Evolutionary conservation across 1,140 invertebrate genomes (phyloP).

Genomic region (Cydia amplana): DNA sequence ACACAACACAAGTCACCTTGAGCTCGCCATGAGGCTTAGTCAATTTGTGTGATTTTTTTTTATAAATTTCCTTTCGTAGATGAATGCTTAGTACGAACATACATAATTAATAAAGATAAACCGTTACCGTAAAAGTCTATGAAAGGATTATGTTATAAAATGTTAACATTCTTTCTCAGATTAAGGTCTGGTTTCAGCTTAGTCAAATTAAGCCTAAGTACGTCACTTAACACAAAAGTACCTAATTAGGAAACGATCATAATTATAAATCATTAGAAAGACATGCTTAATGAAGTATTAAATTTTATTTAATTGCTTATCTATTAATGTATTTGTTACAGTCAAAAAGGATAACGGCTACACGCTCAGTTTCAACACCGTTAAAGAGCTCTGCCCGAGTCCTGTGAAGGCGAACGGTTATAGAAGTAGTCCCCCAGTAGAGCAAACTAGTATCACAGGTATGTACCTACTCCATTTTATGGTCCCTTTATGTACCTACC

Average conservation of each 20-base stretch:
- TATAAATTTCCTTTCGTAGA: background rate
- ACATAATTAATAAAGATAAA: background rate
- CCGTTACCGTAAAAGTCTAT: background rate
- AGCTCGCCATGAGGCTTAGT: too few species aligned
- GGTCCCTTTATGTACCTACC: too few species aligned
- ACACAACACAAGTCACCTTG: too few species aligned
- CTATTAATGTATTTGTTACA: slow-evolving; percentile 50
- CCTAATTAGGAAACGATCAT: background rate
- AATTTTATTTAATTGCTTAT: slow-evolving; percentile 32
- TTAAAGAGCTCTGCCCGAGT: slow-evolving; percentile 74
- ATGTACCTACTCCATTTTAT: slow-evolving; percentile 34
- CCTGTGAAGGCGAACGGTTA: slow-evolving; percentile 75
- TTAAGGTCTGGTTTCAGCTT: background rate
- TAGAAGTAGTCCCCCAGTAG: slow-evolving; percentile 76
- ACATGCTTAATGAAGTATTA: background rate
- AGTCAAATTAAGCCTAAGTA: background rate
- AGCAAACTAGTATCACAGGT: slow-evolving; percentile 76
- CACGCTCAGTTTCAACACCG: slow-evolving; percentile 72
- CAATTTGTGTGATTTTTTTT: too few species aligned
- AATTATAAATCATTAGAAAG: background rate
- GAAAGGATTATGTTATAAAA: background rate
- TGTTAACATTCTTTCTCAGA: background rate
- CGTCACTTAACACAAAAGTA: slow-evolving; percentile 8
- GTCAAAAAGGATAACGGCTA: slow-evolving; percentile 78
- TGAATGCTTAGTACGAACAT: background rate